Evolutionary conservation across 2,797 vertebrate species (phyloP).

Genomic region (Crocodylus rhombifer): DNA sequence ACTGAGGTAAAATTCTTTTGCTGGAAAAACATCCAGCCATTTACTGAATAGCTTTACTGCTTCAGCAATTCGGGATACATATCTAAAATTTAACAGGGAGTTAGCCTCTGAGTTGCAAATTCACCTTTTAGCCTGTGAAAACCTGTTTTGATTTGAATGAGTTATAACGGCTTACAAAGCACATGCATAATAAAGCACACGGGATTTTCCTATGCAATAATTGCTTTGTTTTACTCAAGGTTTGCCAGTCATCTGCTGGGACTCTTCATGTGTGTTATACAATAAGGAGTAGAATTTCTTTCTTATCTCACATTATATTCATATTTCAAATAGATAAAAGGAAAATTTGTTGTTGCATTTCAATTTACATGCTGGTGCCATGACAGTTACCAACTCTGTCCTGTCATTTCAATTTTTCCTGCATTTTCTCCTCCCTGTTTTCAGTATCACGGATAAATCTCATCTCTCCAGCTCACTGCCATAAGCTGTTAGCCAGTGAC

Average conservation of each 20-base stretch:
- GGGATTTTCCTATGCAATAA: not conserved
- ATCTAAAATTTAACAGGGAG: not conserved
- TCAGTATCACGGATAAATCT: not conserved
- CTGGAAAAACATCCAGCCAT: not conserved
- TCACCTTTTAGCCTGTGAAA: not conserved
- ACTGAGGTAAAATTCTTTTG: not conserved
- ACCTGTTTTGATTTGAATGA: not conserved
- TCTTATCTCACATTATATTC: not conserved
- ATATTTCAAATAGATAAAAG: not conserved
- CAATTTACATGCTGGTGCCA: not conserved
- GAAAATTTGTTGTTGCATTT: not conserved
- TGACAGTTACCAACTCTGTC: not conserved
- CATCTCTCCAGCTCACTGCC: not conserved
- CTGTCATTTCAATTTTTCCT: slow-evolving; percentile 9
- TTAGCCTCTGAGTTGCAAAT: not conserved
- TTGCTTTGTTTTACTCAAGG: not conserved
- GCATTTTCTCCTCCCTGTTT: not conserved
- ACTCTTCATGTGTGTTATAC: not conserved
- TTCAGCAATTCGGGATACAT: not conserved
- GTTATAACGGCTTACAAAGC: not conserved
- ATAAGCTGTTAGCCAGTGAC: not conserved
- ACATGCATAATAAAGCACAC: not conserved
- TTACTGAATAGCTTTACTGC: not conserved
- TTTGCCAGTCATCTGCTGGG: not conserved
- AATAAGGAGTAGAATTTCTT: not conserved